Evolutionary conservation across 1,140 invertebrate species (phyloP).

Genomic region (Pseudoatta argentina): DNA sequence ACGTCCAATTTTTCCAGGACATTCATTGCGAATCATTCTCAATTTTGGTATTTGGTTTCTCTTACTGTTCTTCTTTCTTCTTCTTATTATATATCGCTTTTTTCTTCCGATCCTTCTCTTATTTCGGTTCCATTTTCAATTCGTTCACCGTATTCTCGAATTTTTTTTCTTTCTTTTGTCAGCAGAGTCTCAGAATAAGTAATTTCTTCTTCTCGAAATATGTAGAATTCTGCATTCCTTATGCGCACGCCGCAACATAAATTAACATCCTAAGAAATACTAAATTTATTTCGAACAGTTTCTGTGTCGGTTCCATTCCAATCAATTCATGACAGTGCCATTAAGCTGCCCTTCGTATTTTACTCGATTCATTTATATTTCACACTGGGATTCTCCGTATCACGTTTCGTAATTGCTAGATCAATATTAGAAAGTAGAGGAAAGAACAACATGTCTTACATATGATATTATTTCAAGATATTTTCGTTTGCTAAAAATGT

Average conservation of each 20-base stretch:
- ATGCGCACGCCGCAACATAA: neutral
- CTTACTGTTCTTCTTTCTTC: neutral
- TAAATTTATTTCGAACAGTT: neutral
- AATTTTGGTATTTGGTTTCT: slow-evolving; percentile 27
- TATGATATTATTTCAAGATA: neutral
- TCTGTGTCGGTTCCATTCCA: too few species aligned
- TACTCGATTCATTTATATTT: slow-evolving; percentile 27
- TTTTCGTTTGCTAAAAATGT: neutral
- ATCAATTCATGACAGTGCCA: neutral
- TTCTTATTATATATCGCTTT: neutral
- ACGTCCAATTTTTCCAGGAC: neutral
- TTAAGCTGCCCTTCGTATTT: slow-evolving; percentile 18
- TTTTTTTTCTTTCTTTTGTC: neutral
- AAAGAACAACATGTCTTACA: neutral
- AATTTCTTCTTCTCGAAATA: slow-evolving; percentile 1
- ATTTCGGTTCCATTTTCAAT: neutral
- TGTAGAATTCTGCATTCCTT: neutral
- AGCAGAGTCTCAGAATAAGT: neutral
- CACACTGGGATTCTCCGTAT: neutral
- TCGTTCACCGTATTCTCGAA: neutral
- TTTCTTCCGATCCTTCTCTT: neutral
- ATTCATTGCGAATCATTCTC: neutral
- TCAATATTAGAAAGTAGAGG: neutral
- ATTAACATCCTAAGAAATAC: neutral
- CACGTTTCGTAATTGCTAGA: neutral